Evolutionary conservation across 2,113 vertebrate species (phyloP).

Genomic region (Erinaceus europaeus): DNA sequence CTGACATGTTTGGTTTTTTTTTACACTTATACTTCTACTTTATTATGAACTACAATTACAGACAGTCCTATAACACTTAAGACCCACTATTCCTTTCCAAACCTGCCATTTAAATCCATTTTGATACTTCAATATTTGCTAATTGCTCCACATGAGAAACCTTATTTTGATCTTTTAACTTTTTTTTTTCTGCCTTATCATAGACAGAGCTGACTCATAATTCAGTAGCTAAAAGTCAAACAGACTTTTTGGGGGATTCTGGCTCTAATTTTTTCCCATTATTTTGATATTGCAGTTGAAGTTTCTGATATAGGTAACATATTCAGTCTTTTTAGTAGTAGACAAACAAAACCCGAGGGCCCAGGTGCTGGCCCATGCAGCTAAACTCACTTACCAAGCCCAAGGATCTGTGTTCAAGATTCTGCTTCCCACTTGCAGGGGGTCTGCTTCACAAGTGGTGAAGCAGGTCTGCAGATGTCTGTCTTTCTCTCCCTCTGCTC

Average conservation of each 20-base stretch:
- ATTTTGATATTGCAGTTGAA: background rate
- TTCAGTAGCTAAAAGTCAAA: background rate
- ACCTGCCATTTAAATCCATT: background rate
- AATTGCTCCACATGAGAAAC: background rate
- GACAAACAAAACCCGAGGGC: background rate
- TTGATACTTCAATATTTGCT: background rate
- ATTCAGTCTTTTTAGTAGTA: background rate
- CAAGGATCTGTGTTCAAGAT: no score
- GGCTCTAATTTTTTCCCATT: background rate
- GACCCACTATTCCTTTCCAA: background rate
- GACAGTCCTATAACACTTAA: background rate
- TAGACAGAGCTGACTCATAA: background rate
- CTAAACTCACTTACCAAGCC: no score
- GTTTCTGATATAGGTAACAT: background rate
- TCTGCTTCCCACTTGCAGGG: no score
- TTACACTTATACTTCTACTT: slow-evolving; percentile 9
- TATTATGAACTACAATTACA: background rate
- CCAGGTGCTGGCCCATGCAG: no score
- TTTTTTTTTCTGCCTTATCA: background rate
- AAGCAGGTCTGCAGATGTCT: no score
- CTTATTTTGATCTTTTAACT: background rate
- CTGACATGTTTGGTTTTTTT: slow-evolving; percentile 26
- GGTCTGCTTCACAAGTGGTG: no score
- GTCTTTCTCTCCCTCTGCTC: no score
- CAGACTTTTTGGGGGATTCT: background rate